Evolutionary conservation across 2,888 invertebrate species (phyloP), one percentile per base, ranked within the genome.

Genomic region (Craniophora ligustri): DNA sequence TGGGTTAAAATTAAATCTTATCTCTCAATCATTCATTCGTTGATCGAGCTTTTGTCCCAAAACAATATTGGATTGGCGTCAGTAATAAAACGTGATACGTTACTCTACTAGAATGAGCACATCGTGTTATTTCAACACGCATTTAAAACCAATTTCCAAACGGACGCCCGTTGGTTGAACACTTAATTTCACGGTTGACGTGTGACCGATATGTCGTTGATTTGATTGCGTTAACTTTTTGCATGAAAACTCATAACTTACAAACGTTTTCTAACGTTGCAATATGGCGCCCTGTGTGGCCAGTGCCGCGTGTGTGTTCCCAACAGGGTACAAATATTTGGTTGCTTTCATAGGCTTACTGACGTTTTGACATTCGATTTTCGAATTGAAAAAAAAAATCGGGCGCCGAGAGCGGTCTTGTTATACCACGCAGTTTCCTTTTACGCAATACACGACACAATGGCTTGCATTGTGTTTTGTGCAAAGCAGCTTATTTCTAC

Each of bases 231-330:
- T 86, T 82, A 78, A 79, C 67, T 85, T 88, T 88, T 85, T 84
- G 77, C 78, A 78, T 74, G 72, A 82, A 84, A 87, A 81, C 72
- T 76, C 78, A 77, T 82, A 86, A 82, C 77, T 82, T 83, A 80
- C 68, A 56, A 68, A 42, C 67, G 80, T 78, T 84, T 85, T 85
- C 85, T 85, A 85, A 85, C 82, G 72, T 89, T 85, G 86, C 85
- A 86, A 85, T 86, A 84, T 82, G 76, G 71, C 92, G 72, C 81
- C 88, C 84, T 93, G 93, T 92, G 92, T 92, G 92, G 93, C 84
- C 88, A 72, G 32, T 75, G 73, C 87, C 85, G 87, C 86, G 89
- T 89, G 91, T 89, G 89, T 87, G 86, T 85, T 85, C 84, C 61
- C 74, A 76, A 69, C 76, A 67, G 14, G 38, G 18, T 42, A 75